Evolutionary conservation across 2,797 vertebrate genomes (phyloP).

Genomic region (Crax fasciolata): DNA sequence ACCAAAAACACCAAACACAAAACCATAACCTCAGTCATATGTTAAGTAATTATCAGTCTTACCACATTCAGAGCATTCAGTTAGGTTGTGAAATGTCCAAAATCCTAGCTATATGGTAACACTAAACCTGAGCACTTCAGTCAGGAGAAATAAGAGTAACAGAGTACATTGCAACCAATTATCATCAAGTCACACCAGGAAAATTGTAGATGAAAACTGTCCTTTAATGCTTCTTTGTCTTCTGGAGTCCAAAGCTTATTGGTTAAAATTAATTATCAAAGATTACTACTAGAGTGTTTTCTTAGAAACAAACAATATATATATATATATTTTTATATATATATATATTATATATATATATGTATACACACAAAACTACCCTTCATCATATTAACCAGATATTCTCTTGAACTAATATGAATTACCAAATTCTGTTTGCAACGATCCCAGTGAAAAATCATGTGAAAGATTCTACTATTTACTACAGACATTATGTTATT

Average conservation of each 20-base stretch:
- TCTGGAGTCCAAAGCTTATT: background rate
- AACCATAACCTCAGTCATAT: background rate
- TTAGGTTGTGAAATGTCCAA: background rate
- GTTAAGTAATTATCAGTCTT: background rate
- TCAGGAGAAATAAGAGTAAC: background rate
- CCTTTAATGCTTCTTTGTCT: background rate
- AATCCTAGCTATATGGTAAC: background rate
- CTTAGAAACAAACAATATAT: background rate
- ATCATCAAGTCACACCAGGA: background rate
- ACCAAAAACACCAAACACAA: background rate
- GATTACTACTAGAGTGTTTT: background rate
- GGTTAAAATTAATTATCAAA: background rate
- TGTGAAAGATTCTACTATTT: background rate
- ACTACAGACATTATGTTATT: background rate
- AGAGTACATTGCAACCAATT: accelerated
- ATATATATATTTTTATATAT: no score
- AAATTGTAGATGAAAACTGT: background rate
- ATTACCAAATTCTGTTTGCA: background rate
- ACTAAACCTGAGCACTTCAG: background rate
- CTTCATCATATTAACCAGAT: background rate
- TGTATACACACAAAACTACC: no score
- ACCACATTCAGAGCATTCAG: background rate
- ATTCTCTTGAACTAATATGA: background rate
- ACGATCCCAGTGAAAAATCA: background rate
- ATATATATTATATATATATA: no score